Evolutionary conservation across 2,888 invertebrate species (phyloP).

Genomic region (Celastrina argiolus): DNA sequence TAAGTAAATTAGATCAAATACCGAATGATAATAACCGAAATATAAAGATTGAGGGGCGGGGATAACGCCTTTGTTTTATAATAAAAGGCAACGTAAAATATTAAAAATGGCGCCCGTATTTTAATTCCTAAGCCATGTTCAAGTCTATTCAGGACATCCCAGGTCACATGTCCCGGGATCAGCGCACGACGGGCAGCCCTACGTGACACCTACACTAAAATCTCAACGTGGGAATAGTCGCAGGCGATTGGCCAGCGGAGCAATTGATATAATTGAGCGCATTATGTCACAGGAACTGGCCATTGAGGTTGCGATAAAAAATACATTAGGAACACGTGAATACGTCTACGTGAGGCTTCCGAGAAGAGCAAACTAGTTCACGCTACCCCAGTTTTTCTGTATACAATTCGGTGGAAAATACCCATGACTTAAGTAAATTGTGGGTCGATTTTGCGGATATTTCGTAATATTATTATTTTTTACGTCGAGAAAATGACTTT

Average conservation of each 20-base stretch:
- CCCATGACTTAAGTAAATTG: too few relatives aligned
- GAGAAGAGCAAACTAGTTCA: neutral
- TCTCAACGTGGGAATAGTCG: constrained; percentile 22
- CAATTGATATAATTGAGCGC: constrained; percentile 23
- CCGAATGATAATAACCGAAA: too few relatives aligned
- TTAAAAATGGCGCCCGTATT: neutral
- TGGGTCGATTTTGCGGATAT: too few relatives aligned
- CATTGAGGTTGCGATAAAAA: constrained; percentile 8
- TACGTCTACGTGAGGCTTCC: neutral
- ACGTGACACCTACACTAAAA: constrained; percentile 22
- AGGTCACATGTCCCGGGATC: neutral
- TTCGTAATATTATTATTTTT: too few relatives aligned
- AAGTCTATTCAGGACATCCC: too few relatives aligned
- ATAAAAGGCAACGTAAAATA: too few relatives aligned
- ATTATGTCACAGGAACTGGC: constrained; percentile 22
- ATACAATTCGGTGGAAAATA: too few relatives aligned
- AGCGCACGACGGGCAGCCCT: neutral
- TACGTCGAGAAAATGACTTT: too few relatives aligned
- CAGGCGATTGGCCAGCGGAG: constrained; percentile 5
- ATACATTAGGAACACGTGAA: neutral
- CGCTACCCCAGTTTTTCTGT: neutral
- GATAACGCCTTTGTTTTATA: too few relatives aligned
- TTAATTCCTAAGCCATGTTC: neutral
- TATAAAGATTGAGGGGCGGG: too few relatives aligned
- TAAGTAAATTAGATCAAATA: too few relatives aligned